Evolutionary conservation across 2,113 vertebrate genomes (phyloP).

Genomic region (Bubo scandiacus): DNA sequence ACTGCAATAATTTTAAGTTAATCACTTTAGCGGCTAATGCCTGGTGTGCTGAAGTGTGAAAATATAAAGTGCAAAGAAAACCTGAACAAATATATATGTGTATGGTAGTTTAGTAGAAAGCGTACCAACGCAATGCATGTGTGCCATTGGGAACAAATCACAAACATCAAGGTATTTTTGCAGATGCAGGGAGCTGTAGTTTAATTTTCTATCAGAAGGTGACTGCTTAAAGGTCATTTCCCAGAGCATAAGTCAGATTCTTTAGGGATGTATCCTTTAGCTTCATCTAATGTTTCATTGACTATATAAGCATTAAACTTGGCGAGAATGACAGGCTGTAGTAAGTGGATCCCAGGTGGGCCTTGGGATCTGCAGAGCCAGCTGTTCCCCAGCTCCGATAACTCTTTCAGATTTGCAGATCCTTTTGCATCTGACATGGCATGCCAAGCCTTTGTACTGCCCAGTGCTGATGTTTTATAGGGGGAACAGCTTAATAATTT

Average conservation of each 20-base stretch:
- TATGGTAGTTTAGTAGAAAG: not conserved
- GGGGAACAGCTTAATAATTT: constrained; percentile 69
- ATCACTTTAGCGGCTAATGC: constrained; percentile 5
- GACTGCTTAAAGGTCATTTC: constrained; percentile 63
- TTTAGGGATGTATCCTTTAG: constrained; percentile 63
- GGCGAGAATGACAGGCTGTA: constrained; percentile 52
- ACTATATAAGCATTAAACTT: constrained; percentile 62
- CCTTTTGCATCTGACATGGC: constrained; percentile 62
- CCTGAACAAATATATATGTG: not conserved
- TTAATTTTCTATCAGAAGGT: constrained; percentile 6
- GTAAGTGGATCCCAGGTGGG: constrained; percentile 71
- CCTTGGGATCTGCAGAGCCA: constrained; percentile 63
- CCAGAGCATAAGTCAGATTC: constrained; percentile 31
- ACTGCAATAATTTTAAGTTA: constrained; percentile 45
- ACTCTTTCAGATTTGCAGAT: constrained; percentile 69
- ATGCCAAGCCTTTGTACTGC: constrained; percentile 64
- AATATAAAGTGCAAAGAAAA: not conserved
- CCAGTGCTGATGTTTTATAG: constrained; percentile 58
- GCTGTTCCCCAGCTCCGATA: constrained; percentile 65
- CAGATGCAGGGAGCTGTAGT: not conserved
- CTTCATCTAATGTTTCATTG: constrained; percentile 70
- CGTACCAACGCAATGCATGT: not conserved
- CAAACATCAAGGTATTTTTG: constrained; percentile 18
- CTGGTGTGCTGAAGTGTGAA: constrained; percentile 4
- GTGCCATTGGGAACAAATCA: not conserved